phyloP scores from a whole-genome alignment of 35 echinoderm and acorn worm species.

The Apostichopus japonicus region DNA sequence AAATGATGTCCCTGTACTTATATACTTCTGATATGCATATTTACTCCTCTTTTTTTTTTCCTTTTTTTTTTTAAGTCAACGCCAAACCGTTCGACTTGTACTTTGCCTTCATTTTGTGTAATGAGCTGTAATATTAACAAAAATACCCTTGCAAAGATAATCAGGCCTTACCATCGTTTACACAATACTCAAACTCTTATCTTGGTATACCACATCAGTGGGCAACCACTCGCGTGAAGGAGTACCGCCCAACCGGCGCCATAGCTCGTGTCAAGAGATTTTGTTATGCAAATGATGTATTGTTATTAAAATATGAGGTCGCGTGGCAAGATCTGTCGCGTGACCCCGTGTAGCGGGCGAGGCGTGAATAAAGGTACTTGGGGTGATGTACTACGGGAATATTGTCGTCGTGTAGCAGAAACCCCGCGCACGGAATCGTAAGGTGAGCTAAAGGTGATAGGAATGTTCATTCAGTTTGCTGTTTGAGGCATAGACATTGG shows the following conservation, averaged over 20 bases:
- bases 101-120: constrained; percentile 2
- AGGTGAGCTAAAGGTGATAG: too few species aligned
- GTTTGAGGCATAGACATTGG: too few species aligned
- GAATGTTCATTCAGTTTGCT: constrained; percentile 1
- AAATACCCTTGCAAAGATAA: too few species aligned
- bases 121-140: constrained; percentile 1
- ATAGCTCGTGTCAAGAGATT: not conserved
- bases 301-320: constrained; percentile 22
- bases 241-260: constrained; percentile 34
- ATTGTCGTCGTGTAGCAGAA: too few species aligned
- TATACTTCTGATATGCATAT: too few species aligned
- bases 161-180: too few species aligned
- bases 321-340: constrained; percentile 26
- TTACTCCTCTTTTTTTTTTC: too few species aligned
- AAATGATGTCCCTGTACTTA: too few species aligned
- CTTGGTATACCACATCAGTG: not conserved
- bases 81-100: not conserved
- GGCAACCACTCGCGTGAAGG: not conserved
- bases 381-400: too few species aligned
- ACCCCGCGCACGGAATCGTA: too few species aligned
- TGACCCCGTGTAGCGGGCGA: not conserved
- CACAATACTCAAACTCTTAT: not conserved
- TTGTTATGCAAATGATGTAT: constrained; percentile 36
- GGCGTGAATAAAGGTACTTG: not conserved
- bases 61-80: too few species aligned